phyloP scores from a whole-genome alignment of 2,113 vertebrate species.

The Cygnus buccinator region DNA sequence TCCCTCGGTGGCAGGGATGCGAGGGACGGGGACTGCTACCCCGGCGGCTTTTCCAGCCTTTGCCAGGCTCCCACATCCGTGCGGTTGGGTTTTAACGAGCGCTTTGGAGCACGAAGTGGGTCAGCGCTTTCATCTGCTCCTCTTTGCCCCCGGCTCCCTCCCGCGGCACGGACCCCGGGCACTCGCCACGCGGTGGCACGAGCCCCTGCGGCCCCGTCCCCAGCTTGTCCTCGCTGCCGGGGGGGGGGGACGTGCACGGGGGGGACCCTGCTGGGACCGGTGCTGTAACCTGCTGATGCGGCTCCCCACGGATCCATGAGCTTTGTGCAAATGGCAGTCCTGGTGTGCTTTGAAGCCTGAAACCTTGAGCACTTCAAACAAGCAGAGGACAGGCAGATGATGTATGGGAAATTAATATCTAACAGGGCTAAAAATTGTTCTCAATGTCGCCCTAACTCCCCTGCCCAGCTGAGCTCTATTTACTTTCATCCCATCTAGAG shows the following conservation, averaged over 20 bases:
- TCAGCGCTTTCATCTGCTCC: neutral
- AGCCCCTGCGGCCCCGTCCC: neutral
- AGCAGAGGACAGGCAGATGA: constrained; percentile 74
- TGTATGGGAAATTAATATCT: constrained; percentile 79
- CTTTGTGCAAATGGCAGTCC: constrained; percentile 61
- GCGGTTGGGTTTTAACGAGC: constrained; percentile 31
- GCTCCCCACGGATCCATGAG: constrained; percentile 59
- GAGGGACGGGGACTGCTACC: neutral
- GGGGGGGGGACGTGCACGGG: neutral
- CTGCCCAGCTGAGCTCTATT: constrained; percentile 68
- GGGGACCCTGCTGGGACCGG: constrained; percentile 27
- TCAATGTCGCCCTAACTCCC: constrained; percentile 62
- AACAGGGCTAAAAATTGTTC: constrained; percentile 73
- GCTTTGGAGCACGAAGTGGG: neutral
- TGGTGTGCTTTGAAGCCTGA: constrained; percentile 75
- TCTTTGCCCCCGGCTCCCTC: neutral
- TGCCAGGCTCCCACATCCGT: neutral
- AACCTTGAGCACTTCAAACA: constrained; percentile 78
- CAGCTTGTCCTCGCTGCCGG: constrained; percentile 28
- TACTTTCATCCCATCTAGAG: constrained; percentile 68
- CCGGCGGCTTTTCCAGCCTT: neutral
- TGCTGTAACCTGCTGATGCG: constrained; percentile 49
- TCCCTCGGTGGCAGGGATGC: neutral
- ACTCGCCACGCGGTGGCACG: neutral
- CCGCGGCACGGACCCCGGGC: neutral